Percentiles rank a stretch among this genome's conserved stretches.
phyloP scores from a whole-genome alignment of 1,140 invertebrate species.

The Amyelois transitella region DNA sequence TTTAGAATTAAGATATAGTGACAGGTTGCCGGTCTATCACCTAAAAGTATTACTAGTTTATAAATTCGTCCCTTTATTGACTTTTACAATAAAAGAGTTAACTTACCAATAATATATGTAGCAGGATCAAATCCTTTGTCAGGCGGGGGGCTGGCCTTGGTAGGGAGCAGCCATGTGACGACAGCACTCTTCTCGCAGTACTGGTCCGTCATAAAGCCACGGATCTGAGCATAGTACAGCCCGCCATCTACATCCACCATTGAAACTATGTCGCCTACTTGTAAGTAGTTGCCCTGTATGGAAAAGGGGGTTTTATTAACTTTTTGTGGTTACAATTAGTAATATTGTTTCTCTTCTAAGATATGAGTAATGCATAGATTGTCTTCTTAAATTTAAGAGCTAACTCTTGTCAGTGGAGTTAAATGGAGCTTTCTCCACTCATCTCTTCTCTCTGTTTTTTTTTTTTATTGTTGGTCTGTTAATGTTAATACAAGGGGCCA shows the following conservation, averaged over 20 bases:
- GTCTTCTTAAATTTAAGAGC: no score
- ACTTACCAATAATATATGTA: slow-evolving; percentile 89
- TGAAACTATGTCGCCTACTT: slow-evolving; percentile 93
- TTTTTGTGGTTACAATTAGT: no score
- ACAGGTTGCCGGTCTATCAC: no score
- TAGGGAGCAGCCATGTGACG: slow-evolving; percentile 94
- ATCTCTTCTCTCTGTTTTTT: no score
- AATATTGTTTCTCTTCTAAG: no score
- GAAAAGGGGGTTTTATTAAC: neutral
- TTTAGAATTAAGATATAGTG: no score
- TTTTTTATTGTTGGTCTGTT: no score
- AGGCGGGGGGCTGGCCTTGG: slow-evolving; percentile 84
- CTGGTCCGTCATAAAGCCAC: slow-evolving; percentile 92
- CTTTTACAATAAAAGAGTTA: neutral
- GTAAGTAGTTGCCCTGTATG: slow-evolving; percentile 85
- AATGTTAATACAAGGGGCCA: no score
- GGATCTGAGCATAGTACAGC: slow-evolving; percentile 92
- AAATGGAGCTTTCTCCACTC: no score
- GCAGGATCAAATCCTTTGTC: slow-evolving; percentile 90
- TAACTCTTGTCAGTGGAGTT: no score
- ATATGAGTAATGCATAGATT: no score
- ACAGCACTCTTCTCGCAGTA: slow-evolving; percentile 95
- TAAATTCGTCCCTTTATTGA: neutral
- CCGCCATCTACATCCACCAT: slow-evolving; percentile 85
- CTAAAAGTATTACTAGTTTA: no score